phyloP scores from a whole-genome alignment of 2,113 vertebrate genomes.

The Apodemus sylvaticus region DNA sequence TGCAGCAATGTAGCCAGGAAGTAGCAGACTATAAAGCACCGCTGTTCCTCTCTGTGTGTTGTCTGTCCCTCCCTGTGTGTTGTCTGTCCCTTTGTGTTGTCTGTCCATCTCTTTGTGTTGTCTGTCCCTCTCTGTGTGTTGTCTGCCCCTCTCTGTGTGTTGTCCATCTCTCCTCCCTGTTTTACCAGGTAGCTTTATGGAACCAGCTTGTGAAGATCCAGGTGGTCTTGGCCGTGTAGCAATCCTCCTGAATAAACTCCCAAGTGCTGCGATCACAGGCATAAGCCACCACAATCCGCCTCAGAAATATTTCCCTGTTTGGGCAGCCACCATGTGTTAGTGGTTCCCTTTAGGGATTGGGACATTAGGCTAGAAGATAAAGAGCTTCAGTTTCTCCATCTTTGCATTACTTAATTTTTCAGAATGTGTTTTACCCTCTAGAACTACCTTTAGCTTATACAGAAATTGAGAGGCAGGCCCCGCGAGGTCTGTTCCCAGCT shows the following conservation, averaged over 20 bases:
- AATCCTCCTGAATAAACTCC: neutral
- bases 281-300: neutral
- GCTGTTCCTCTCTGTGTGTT: neutral
- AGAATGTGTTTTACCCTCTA: neutral
- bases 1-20: neutral
- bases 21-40: neutral
- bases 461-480: neutral
- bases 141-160: neutral
- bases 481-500: neutral
- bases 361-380: neutral
- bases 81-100: too few species aligned
- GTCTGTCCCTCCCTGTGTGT: accelerated
- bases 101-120: neutral
- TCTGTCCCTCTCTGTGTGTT: accelerated
- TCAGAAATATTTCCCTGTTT: neutral
- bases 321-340: neutral
- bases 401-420: neutral
- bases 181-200: neutral
- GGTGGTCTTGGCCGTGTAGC: neutral
- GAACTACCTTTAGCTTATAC: neutral
- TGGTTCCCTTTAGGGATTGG: neutral
- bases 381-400: neutral
- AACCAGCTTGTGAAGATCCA: neutral
- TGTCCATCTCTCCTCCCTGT: neutral
- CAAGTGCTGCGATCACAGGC: neutral